Evolutionary conservation across 2,113 vertebrate species (phyloP).

Genomic region (Astatotilapia flaviijosephi): DNA sequence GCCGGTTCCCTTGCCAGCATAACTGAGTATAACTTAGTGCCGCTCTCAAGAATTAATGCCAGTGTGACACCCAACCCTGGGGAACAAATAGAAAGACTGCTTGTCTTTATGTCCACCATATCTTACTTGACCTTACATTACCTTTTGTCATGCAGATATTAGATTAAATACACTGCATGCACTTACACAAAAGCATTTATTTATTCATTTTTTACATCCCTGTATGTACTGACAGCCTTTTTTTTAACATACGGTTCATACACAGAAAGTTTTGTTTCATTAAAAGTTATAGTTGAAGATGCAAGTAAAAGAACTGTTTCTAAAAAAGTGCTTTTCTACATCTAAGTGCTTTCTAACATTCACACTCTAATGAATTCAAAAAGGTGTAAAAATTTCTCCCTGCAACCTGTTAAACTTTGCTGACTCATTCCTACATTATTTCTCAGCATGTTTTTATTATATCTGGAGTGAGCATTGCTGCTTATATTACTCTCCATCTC

Average conservation of each 20-base stretch:
- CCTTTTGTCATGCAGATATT: not conserved
- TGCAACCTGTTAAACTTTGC: not conserved
- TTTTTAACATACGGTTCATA: not conserved
- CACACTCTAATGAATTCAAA: not conserved
- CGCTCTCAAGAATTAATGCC: constrained; percentile 28
- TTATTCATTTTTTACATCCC: not conserved
- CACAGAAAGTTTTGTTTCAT: not conserved
- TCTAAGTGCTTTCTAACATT: not conserved
- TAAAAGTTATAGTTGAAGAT: not conserved
- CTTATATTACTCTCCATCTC: not conserved
- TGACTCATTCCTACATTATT: not conserved
- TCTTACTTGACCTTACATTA: constrained; percentile 28
- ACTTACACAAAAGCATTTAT: not conserved
- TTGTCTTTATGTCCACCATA: constrained; percentile 8
- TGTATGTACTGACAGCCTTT: not conserved
- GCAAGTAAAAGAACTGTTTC: not conserved
- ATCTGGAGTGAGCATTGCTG: not conserved
- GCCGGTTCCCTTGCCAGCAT: constrained; percentile 33
- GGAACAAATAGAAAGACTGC: constrained; percentile 11
- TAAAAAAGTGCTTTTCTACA: not conserved
- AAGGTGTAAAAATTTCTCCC: not conserved
- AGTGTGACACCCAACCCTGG: constrained; percentile 26
- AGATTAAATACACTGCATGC: not conserved
- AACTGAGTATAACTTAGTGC: constrained; percentile 18
- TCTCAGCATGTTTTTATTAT: not conserved